Percentiles rank a stretch among this genome's conserved stretches.
phyloP scores from a whole-genome alignment of 2,888 invertebrate genomes.

The Tenthredo notha region DNA sequence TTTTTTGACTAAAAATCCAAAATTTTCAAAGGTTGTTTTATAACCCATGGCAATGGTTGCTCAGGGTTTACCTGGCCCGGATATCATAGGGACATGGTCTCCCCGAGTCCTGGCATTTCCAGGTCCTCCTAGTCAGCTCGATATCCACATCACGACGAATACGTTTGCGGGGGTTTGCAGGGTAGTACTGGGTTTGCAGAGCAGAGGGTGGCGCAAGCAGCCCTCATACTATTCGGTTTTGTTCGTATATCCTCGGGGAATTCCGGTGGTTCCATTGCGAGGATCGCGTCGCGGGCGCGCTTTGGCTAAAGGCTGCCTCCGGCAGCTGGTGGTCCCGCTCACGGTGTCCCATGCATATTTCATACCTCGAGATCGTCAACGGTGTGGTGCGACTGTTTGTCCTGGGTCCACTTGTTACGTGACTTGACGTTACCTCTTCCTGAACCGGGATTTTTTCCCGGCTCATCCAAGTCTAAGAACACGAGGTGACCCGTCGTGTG shows the following conservation, averaged over 20 bases:
- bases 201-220: slow-evolving; percentile 31
- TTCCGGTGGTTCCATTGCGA: slow-evolving; percentile 44
- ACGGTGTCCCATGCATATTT: slow-evolving; percentile 50
- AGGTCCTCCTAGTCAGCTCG: slow-evolving; percentile 47
- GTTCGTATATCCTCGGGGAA: slow-evolving; percentile 42
- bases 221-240: slow-evolving; percentile 22
- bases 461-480: not conserved
- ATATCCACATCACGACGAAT: slow-evolving; percentile 50
- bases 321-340: slow-evolving; percentile 52
- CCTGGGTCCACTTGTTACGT: slow-evolving; percentile 39
- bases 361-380: slow-evolving; percentile 11
- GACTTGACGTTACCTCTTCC: not conserved
- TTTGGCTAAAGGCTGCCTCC: slow-evolving; percentile 45
- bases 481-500: not conserved
- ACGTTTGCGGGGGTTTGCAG: slow-evolving; percentile 41
- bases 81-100: not conserved
- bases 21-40: not conserved
- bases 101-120: slow-evolving; percentile 36
- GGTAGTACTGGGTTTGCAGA: slow-evolving; percentile 9
- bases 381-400: not conserved
- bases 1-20: not conserved
- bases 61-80: slow-evolving; percentile 36
- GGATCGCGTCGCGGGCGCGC: slow-evolving; percentile 44
- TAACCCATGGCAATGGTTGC: not conserved
- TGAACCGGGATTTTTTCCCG: not conserved